These are phyloP conservation scores for Oxyura jamaicensis DNA, from an alignment of 2,113 vertebrate genomes.

Conservation along the genomic window DNA sequence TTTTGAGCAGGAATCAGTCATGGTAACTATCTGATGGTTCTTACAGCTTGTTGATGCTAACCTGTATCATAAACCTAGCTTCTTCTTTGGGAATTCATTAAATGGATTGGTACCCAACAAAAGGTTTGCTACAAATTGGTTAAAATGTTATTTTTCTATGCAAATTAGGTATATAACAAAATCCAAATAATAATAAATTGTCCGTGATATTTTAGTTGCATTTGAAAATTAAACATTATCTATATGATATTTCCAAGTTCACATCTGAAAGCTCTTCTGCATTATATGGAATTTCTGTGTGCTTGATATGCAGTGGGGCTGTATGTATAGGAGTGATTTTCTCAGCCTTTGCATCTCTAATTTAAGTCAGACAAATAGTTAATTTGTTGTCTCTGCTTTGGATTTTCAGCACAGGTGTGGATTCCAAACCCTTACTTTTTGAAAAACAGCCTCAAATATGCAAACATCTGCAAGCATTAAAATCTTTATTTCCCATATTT, in stretches of 20 bases:
- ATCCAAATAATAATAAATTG: neutral
- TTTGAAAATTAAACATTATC: neutral
- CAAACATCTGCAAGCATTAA: neutral
- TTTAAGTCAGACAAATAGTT: neutral
- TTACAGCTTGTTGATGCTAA: neutral
- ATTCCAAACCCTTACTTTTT: neutral
- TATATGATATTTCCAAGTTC: neutral
- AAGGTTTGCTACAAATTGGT: neutral
- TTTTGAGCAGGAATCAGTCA: neutral
- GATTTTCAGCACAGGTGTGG: neutral
- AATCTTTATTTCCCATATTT: neutral
- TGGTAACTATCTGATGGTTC: neutral
- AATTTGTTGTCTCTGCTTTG: neutral
- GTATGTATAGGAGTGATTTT: neutral
- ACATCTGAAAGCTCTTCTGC: neutral
- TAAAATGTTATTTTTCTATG: neutral
- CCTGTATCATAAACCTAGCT: neutral
- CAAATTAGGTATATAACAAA: neutral
- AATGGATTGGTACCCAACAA: neutral
- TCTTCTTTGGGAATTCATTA: neutral
- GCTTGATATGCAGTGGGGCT: neutral
- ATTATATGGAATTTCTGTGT: neutral
- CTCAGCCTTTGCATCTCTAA: neutral
- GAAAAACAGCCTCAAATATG: neutral
- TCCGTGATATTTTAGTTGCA: neutral